Conservation (phyloP, 2,113 vertebrate species). For the Phyllostomus discolor region DNA sequence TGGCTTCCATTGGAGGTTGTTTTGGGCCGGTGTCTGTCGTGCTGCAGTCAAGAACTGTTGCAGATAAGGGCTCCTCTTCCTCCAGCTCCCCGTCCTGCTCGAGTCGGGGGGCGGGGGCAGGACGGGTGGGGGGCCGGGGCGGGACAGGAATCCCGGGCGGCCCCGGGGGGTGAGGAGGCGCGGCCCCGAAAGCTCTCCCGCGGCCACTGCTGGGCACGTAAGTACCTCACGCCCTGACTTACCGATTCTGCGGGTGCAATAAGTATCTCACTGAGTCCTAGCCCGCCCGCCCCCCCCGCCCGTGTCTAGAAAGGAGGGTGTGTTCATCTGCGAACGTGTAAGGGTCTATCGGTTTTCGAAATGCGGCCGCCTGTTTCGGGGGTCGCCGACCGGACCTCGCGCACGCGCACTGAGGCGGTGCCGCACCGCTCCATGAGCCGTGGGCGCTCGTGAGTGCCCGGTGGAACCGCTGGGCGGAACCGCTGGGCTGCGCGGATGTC, state of each 20-base stretch:
- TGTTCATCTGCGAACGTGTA: background rate
- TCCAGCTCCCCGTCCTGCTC: background rate
- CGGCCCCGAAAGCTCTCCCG: background rate
- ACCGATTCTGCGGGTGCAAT: background rate
- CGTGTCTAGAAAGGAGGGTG: background rate
- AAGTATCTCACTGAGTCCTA: background rate
- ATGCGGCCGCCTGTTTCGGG: background rate
- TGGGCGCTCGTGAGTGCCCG: background rate
- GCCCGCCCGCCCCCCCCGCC: fast-evolving
- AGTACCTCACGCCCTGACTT: background rate
- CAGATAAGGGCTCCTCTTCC: background rate
- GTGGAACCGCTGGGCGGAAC: background rate
- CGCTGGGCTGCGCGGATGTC: background rate
- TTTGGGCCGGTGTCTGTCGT: background rate
- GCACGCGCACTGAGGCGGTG: background rate
- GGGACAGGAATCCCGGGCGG: background rate
- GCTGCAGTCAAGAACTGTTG: background rate
- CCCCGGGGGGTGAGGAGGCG: background rate
- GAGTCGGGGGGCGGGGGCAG: background rate
- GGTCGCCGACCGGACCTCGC: background rate
- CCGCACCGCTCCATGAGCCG: background rate
- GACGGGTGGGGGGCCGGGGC: background rate
- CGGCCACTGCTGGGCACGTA: background rate
- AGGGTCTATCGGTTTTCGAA: background rate
- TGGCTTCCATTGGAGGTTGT: background rate